Evolutionary conservation across 2,797 vertebrate genomes (phyloP).

Genomic region (Pantherophis alleghaniensis): DNA sequence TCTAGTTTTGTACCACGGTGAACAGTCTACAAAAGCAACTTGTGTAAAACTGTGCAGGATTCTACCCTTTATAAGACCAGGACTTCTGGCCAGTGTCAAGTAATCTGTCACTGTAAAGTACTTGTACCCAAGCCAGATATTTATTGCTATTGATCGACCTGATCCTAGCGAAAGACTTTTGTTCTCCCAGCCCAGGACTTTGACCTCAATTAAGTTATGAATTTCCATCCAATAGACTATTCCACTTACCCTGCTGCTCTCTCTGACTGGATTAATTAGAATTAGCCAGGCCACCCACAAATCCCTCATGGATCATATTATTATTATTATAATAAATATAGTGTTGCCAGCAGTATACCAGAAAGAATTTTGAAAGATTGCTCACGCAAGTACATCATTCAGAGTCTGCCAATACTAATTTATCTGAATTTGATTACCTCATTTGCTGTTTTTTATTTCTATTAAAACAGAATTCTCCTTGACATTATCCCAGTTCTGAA

Average conservation of each 20-base stretch:
- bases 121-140: slow-evolving; percentile 91
- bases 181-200: slow-evolving; percentile 91
- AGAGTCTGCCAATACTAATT: slow-evolving; percentile 85
- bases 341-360: slow-evolving; percentile 72
- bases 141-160: slow-evolving; percentile 99
- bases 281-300: slow-evolving; percentile 87
- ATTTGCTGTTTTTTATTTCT: slow-evolving; percentile 76
- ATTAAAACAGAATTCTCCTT: slow-evolving; percentile 68
- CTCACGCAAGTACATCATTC: slow-evolving; percentile 76
- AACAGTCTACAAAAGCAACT: slow-evolving; percentile 57
- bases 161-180: slow-evolving; percentile 95
- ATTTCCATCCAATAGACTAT: slow-evolving; percentile 99
- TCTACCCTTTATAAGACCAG: slow-evolving; percentile 70
- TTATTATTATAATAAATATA: slow-evolving; percentile 89
- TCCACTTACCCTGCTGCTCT: slow-evolving; percentile 87
- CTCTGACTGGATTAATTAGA: slow-evolving; percentile 96
- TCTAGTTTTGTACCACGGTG: slow-evolving; percentile 37
- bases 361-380: slow-evolving; percentile 80
- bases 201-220: slow-evolving; percentile 99
- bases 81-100: slow-evolving; percentile 79
- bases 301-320: slow-evolving; percentile 91
- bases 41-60: slow-evolving; percentile 57
- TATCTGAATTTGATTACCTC: slow-evolving; percentile 75
- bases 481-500: slow-evolving; percentile 68
- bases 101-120: slow-evolving; percentile 80